Conservation (phyloP, 2,797 vertebrate species). For the Petrocephalus sullivani region DNA sequence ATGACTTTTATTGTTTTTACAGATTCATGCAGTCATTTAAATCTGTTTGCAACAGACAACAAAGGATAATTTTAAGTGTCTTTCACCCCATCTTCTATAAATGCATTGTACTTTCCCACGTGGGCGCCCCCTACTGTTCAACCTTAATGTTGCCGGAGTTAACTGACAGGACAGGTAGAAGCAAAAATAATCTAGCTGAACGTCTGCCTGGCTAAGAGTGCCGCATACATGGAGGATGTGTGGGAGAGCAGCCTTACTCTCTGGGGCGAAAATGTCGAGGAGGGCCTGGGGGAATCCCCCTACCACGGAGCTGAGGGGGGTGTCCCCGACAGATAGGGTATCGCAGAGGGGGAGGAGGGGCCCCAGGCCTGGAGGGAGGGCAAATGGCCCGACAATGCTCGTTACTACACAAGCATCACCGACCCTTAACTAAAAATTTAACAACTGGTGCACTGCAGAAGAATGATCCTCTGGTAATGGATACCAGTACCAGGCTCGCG, state of each 20-base stretch:
- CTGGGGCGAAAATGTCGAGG: constrained; percentile 56
- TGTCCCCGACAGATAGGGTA: constrained; percentile 61
- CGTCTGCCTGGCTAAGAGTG: background rate
- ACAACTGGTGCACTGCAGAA: background rate
- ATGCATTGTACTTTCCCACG: constrained; percentile 18
- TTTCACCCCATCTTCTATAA: constrained; percentile 14
- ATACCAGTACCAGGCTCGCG: too few species aligned
- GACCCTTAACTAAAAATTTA: background rate
- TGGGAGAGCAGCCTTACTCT: constrained; percentile 58
- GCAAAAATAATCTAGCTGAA: constrained; percentile 26
- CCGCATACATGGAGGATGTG: constrained; percentile 28
- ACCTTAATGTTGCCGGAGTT: constrained; percentile 22
- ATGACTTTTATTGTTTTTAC: background rate
- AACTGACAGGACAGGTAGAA: background rate
- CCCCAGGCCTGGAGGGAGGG: constrained; percentile 47
- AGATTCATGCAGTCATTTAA: constrained; percentile 48
- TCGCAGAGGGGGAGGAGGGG: constrained; percentile 50
- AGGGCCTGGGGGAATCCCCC: constrained; percentile 51
- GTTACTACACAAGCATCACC: background rate
- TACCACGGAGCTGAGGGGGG: constrained; percentile 51
- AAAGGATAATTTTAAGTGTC: background rate
- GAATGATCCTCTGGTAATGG: background rate
- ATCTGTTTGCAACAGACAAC: constrained; percentile 24
- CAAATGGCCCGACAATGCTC: background rate
- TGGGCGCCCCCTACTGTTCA: constrained; percentile 20